phyloP scores from a whole-genome alignment of 2,113 vertebrate species.

The Boulengeromyrus knoepffleri region DNA sequence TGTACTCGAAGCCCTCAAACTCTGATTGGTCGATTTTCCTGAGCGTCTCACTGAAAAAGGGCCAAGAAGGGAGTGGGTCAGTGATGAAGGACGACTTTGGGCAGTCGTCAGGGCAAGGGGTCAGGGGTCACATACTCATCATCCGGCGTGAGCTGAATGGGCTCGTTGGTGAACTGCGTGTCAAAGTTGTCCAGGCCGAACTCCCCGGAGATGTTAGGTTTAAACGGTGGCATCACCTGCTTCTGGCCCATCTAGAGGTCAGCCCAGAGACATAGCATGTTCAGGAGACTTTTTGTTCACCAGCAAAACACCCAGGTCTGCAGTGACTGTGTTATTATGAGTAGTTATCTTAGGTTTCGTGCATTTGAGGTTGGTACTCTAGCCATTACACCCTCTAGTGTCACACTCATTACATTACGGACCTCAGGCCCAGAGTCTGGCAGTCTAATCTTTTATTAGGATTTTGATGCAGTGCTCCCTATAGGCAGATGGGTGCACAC shows the following conservation, averaged over 20 bases:
- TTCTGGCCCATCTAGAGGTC: constrained; percentile 88
- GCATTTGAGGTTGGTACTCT: neutral
- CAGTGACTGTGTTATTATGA: neutral
- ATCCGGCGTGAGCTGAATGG: constrained; percentile 94
- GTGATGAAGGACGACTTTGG: neutral
- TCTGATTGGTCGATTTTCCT: constrained; percentile 99
- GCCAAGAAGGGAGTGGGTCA: neutral
- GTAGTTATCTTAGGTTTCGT: neutral
- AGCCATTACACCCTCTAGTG: neutral
- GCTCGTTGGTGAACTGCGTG: constrained; percentile 95
- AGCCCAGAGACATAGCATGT: constrained; percentile 7
- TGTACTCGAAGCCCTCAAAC: constrained; percentile 98
- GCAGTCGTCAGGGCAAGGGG: neutral
- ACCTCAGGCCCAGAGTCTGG: neutral
- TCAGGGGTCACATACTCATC: constrained; percentile 83
- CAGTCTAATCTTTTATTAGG: neutral
- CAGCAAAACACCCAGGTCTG: neutral
- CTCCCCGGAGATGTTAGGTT: constrained; percentile 97
- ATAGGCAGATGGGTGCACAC: neutral
- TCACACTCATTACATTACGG: neutral
- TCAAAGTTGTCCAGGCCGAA: constrained; percentile 98
- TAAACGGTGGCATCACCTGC: constrained; percentile 95
- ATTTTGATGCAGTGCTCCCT: neutral
- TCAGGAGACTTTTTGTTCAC: neutral
- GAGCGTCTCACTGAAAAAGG: constrained; percentile 74